These are phyloP conservation scores for Brachionichthys hirsutus DNA, from an alignment of 2,113 vertebrate species.

Conservation along the genomic window DNA sequence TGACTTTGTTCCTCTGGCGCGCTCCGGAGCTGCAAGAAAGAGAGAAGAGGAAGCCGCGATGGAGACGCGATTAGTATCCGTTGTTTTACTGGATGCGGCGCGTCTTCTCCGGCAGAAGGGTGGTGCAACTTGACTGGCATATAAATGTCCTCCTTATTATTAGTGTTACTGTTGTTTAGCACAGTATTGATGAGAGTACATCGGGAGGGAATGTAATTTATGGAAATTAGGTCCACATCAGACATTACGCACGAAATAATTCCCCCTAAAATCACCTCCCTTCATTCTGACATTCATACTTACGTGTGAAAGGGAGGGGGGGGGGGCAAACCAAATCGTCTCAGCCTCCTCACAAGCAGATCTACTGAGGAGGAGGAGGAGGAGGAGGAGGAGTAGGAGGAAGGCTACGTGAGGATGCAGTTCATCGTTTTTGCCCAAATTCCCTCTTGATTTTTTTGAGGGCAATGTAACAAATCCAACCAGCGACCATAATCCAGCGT, in stretches of 20 bases:
- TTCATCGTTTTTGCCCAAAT: slow-evolving; percentile 63
- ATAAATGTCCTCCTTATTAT: not conserved
- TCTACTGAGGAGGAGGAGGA: slow-evolving; percentile 41
- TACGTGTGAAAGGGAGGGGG: slow-evolving; percentile 68
- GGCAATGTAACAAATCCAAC: slow-evolving; percentile 53
- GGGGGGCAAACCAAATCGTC: slow-evolving; percentile 55
- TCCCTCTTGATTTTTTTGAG: slow-evolving; percentile 45
- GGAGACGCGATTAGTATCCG: not conserved
- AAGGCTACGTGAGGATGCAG: slow-evolving; percentile 69
- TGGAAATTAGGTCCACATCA: slow-evolving; percentile 11
- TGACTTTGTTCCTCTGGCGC: slow-evolving; percentile 63
- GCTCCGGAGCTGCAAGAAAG: slow-evolving; percentile 60
- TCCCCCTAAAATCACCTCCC: slow-evolving; percentile 29
- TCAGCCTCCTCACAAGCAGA: slow-evolving; percentile 49
- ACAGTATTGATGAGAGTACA: not conserved
- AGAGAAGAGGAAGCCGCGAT: slow-evolving; percentile 38
- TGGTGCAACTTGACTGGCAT: slow-evolving; percentile 33
- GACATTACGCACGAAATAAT: slow-evolving; percentile 57
- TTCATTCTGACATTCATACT: slow-evolving; percentile 62
- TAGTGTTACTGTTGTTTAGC: slow-evolving; percentile 3
- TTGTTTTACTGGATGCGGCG: slow-evolving; percentile 20
- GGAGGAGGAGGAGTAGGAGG: slow-evolving; percentile 46
- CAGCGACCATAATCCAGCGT: too few species aligned
- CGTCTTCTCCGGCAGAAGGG: slow-evolving; percentile 6
- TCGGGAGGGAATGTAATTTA: not conserved